A percentile compares a stretch with the other conserved stretches of the same genome.
These are phyloP conservation scores for Calliopum simillimum DNA, from an alignment of 2,888 invertebrate species.

Conservation along the genomic window DNA sequence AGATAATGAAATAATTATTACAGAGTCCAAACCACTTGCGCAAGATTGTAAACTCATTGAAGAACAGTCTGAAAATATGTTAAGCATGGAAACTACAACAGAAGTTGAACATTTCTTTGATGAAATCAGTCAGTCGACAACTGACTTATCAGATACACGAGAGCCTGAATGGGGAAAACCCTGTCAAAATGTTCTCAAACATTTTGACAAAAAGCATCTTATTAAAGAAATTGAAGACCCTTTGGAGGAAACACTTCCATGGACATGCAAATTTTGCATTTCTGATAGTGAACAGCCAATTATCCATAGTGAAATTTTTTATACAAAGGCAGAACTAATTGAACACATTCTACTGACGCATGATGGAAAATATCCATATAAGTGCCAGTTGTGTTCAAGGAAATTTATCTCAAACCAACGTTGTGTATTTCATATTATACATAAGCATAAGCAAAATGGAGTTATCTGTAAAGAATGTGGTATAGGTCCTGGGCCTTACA, in stretches of 20 bases:
- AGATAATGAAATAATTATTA: no score
- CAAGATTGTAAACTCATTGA: no score
- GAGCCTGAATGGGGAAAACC: no score
- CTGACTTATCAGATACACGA: no score
- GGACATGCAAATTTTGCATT: not conserved
- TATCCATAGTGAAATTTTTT: not conserved
- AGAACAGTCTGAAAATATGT: no score
- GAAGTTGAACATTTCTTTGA: no score
- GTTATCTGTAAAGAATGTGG: not conserved
- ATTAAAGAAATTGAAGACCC: no score
- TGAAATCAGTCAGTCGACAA: no score
- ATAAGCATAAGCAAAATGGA: not conserved
- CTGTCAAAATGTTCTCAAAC: no score
- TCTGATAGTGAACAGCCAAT: not conserved
- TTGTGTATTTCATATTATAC: not conserved
- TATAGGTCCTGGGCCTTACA: not conserved
- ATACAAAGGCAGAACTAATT: not conserved
- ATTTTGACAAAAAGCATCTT: no score
- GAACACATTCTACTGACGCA: not conserved
- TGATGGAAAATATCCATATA: not conserved
- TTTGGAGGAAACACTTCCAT: not conserved
- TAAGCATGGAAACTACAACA: no score
- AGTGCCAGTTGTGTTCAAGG: not conserved
- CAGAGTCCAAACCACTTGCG: no score
- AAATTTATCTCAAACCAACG: not conserved